A percentile compares a stretch with the other conserved stretches of the same genome.
These are phyloP conservation scores for Monochamus saltuarius DNA, from an alignment of 1,140 invertebrate genomes.

Conservation along the genomic window DNA sequence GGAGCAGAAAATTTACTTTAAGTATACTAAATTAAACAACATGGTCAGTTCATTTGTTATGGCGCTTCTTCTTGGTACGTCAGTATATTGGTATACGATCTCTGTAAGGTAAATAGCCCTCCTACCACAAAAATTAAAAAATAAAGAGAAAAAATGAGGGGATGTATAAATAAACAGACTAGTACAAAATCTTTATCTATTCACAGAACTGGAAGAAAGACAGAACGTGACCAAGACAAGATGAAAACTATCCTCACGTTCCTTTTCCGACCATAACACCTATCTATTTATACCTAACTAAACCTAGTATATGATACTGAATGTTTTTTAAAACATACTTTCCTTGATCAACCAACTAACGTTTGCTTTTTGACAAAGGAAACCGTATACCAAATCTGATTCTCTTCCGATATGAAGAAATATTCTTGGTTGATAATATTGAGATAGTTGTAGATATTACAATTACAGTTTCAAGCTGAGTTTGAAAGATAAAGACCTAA, in stretches of 20 bases:
- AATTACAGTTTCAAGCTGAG: too few relatives aligned
- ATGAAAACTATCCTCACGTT: too few relatives aligned
- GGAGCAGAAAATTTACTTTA: background rate
- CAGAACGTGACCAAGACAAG: too few relatives aligned
- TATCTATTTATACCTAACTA: too few relatives aligned
- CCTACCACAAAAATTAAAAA: background rate
- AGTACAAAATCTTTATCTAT: too few relatives aligned
- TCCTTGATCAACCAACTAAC: background rate
- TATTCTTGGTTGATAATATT: background rate
- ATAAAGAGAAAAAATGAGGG: too few relatives aligned
- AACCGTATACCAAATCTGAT: conserved; percentile 1
- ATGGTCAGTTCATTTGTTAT: background rate
- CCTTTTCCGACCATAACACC: too few relatives aligned
- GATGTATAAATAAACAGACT: too few relatives aligned
- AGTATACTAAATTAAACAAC: conserved; percentile 1
- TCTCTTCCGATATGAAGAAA: background rate
- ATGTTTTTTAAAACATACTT: background rate
- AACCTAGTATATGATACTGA: too few relatives aligned
- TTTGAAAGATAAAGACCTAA: too few relatives aligned
- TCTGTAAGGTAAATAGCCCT: background rate
- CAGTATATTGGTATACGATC: background rate
- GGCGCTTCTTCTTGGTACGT: background rate
- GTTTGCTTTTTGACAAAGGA: background rate
- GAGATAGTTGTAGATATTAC: too few relatives aligned
- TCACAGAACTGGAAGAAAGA: too few relatives aligned